A percentile compares a stretch with the other conserved stretches of the same genome.
These are phyloP conservation scores for Synergus umbraculus DNA, from an alignment of 2,888 invertebrate species.

Conservation along the genomic window DNA sequence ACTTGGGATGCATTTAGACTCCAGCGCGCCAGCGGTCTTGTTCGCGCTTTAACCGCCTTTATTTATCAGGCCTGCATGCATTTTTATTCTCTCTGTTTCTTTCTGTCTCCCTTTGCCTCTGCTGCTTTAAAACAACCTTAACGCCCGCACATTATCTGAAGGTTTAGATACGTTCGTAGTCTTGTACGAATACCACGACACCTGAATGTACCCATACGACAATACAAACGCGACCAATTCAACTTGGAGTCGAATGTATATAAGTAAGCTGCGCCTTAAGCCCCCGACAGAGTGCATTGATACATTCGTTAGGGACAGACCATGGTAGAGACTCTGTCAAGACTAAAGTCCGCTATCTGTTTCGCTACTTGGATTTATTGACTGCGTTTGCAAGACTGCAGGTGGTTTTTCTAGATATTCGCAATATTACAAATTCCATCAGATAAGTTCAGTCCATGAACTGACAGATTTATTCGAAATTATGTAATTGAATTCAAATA, in stretches of 20 bases:
- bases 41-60: constrained; percentile 13
- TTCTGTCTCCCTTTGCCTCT: not conserved
- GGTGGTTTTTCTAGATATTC: not conserved
- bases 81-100: not conserved
- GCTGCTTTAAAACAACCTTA: constrained; percentile 16
- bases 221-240: not conserved
- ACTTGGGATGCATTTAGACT: constrained; percentile 2
- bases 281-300: not conserved
- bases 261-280: not conserved
- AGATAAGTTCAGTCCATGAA: not conserved
- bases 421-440: not conserved
- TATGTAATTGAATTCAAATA: not conserved
- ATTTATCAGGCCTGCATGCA: constrained; percentile 10
- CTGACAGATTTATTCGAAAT: not conserved
- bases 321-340: not conserved
- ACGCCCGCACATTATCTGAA: constrained; percentile 21
- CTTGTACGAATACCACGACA: not conserved
- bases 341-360: not conserved
- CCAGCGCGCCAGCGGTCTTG: not conserved
- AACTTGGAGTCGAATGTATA: not conserved
- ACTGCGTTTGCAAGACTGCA: not conserved
- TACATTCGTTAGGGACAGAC: not conserved
- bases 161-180: not conserved
- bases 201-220: not conserved
- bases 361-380: not conserved